These are phyloP conservation scores for Bubalus kerabau DNA, from an alignment of 2,113 vertebrate genomes.

Conservation along the genomic window DNA sequence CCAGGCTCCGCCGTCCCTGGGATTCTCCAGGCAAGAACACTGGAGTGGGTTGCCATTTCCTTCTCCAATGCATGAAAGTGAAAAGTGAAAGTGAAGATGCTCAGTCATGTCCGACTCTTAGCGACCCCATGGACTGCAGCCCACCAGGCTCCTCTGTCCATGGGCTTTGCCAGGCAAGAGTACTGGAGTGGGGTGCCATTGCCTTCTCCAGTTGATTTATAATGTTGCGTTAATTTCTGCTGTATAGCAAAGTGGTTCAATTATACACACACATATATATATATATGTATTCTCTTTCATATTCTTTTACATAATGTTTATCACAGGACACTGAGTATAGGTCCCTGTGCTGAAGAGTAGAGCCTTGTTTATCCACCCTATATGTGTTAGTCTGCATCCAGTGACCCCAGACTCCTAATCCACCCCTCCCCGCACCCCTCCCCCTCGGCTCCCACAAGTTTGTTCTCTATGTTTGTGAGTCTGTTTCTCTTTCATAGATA, in stretches of 20 bases:
- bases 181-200: no score
- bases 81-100: no score
- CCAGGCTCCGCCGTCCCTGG: background rate
- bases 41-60: background rate
- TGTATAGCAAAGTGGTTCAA: background rate
- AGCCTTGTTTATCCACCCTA: background rate
- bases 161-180: no score
- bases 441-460: background rate
- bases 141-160: rapidly evolving
- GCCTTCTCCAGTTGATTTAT: background rate
- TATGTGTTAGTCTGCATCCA: background rate
- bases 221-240: background rate
- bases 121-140: no score
- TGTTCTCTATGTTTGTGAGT: background rate
- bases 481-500: background rate
- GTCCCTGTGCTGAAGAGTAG: background rate
- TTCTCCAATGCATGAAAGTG: background rate
- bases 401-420: background rate
- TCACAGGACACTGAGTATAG: background rate
- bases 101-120: no score
- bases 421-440: background rate
- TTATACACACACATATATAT: background rate
- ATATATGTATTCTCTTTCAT: background rate
- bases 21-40: background rate
- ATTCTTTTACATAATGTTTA: background rate